Percentiles rank a stretch among this genome's conserved stretches.
Conservation (phyloP, 2,888 invertebrate genomes). For the Lepidochrysops patricia region DNA sequence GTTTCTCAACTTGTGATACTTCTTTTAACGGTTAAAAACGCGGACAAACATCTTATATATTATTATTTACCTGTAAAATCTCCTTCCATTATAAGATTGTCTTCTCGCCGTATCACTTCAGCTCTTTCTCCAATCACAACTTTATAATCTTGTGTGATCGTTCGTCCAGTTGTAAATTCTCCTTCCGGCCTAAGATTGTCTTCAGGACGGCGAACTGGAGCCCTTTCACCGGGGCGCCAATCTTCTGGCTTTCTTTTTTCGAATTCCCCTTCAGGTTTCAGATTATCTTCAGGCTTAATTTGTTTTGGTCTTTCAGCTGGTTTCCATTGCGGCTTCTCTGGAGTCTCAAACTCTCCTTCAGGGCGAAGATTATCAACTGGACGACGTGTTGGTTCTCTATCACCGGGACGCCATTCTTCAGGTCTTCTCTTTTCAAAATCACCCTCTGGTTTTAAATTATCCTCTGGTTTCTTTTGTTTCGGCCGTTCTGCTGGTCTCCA, state of each 20-base stretch:
- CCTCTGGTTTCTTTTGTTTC: conserved; percentile 58
- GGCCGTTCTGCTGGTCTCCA: conserved; percentile 52
- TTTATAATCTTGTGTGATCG: conserved; percentile 72
- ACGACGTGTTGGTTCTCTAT: conserved; percentile 37
- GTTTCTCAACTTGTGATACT: too few species aligned
- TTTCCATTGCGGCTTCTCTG: conserved; percentile 34
- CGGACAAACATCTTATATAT: too few species aligned
- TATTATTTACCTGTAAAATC: conserved; percentile 74
- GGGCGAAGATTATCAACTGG: conserved; percentile 49
- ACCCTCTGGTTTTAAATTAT: conserved; percentile 60
- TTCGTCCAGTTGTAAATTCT: conserved; percentile 69
- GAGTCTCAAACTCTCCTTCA: conserved; percentile 59
- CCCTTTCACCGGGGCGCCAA: conserved; percentile 49
- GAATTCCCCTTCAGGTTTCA: conserved; percentile 76
- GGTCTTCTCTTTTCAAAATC: conserved; percentile 51
- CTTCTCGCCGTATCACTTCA: conserved; percentile 76
- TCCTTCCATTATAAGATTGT: conserved; percentile 79
- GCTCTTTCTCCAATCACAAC: conserved; percentile 77
- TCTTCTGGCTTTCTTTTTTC: conserved; percentile 66
- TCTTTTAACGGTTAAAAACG: too few species aligned
- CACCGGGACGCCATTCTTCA: conserved; percentile 45
- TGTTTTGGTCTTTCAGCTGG: conserved; percentile 44
- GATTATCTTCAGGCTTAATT: conserved; percentile 46
- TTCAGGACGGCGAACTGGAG: conserved; percentile 44
- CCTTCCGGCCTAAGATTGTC: conserved; percentile 76